phyloP scores from a whole-genome alignment of 2,888 invertebrate genomes.

The Philopedon plagiatum region DNA sequence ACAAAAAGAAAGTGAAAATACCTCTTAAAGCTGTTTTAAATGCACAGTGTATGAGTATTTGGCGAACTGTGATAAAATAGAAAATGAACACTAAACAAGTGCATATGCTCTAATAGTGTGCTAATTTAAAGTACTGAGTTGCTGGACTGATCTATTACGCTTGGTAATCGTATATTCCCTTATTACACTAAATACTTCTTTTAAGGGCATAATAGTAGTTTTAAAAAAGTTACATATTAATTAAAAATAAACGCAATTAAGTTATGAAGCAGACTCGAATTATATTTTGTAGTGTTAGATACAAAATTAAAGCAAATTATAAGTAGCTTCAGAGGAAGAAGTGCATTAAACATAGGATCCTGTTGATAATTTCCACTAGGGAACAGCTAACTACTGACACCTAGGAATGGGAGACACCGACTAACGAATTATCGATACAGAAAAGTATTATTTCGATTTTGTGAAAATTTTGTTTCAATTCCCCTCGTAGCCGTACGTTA shows the following conservation, averaged over 20 bases:
- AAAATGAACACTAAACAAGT: conserved; percentile 38
- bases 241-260: conserved; percentile 23
- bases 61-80: conserved; percentile 67
- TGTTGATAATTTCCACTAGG: background rate
- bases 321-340: background rate
- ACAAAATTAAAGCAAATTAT: conserved; percentile 11
- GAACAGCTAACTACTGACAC: too few relatives aligned
- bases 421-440: too few relatives aligned
- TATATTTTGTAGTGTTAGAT: conserved; percentile 31
- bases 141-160: conserved; percentile 60
- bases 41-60: conserved; percentile 60
- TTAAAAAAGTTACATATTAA: conserved; percentile 18
- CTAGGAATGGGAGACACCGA: too few relatives aligned
- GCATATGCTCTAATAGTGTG: conserved; percentile 28
- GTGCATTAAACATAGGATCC: background rate
- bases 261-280: conserved; percentile 35
- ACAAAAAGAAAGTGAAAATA: conserved; percentile 63
- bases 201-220: conserved; percentile 35
- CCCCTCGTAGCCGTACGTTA: too few relatives aligned
- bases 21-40: conserved; percentile 54
- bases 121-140: conserved; percentile 35
- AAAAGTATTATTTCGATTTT: too few relatives aligned
- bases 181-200: conserved; percentile 33
- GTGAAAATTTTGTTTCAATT: too few relatives aligned
- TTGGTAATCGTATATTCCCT: conserved; percentile 59